Base-by-base conservation (phyloP, 2,888 invertebrate genomes). In the Campoletis raptor region DNA sequence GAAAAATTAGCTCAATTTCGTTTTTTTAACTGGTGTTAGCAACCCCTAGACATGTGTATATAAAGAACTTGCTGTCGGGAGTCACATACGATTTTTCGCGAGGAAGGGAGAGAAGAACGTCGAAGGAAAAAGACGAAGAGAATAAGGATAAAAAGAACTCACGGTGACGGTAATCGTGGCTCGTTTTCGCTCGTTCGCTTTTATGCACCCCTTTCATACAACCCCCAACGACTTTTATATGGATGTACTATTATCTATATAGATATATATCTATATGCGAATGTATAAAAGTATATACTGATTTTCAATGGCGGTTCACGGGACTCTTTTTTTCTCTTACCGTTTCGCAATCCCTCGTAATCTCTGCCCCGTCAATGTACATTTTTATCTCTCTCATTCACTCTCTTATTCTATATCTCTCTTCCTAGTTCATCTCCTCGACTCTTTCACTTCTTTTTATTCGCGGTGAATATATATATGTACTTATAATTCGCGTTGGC, bases 1-100 rank as follows among this genome's bases (percentile, higher is more conserved):
- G 88, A 90, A 91, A 91, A 91, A 92, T 91, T 91, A 90, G 91
- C 89, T 90, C 85, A 88, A 91, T 91, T 90, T 90, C 89, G 89
- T 89, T 91, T 89, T 80, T 82, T 83, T 40, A 30, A 61, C 40
- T 30, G 77, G 66, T 67, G 30, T 76, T 48, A 15, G 9, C 48
- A 30, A n/a, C 57, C 67, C 64, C 74, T 45, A 24, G 15, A 36
- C 30, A 30, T 3, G 30, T 64, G 45, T 42, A n/a, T 18, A 69
- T 37, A 64, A 6, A 61, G n/a, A 81, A 48, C 9, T 30, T 24
- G 24, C 37, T 36, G 18, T 40, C 54, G 36, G 45, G 67, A 73
- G 61, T 12, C 30, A 66, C 54, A 42, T 42, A 48, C 36, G 80
- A 36, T 70, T 40, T 61, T 80, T 80, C 80, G 80, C 37, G 48